Percentiles rank a stretch among this genome's conserved stretches.
phyloP scores from a whole-genome alignment of 2,113 vertebrate genomes.

The Puffinus mauretanicus region DNA sequence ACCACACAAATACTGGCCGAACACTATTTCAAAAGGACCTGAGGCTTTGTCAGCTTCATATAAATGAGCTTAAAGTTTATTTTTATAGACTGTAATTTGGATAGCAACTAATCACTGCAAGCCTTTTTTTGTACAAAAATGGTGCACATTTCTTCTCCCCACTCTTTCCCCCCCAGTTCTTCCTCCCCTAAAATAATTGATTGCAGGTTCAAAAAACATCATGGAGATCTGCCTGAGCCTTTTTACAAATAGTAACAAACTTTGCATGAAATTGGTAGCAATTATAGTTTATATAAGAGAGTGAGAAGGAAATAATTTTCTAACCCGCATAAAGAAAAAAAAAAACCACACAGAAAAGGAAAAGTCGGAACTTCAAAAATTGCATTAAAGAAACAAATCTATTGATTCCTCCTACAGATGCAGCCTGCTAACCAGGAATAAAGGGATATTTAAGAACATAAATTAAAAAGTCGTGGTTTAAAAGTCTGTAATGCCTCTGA shows the following conservation, averaged over 20 bases:
- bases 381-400: neutral
- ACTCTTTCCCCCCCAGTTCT: neutral
- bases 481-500: neutral
- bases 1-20: neutral
- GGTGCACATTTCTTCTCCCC: neutral
- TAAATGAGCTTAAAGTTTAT: neutral
- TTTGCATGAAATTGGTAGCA: neutral
- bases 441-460: neutral
- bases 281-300: neutral
- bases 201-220: neutral
- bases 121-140: neutral
- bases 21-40: neutral
- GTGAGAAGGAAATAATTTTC: neutral
- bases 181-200: neutral
- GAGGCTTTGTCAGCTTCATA: neutral
- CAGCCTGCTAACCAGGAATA: neutral
- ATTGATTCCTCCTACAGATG: neutral
- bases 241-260: neutral
- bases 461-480: neutral
- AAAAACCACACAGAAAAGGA: neutral
- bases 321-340: neutral
- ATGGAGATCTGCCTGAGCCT: neutral
- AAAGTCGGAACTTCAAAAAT: neutral
- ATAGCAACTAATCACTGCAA: neutral
- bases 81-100: neutral